Evolutionary conservation across 2,113 vertebrate genomes (phyloP).

Genomic region (Tenrec ecaudatus): DNA sequence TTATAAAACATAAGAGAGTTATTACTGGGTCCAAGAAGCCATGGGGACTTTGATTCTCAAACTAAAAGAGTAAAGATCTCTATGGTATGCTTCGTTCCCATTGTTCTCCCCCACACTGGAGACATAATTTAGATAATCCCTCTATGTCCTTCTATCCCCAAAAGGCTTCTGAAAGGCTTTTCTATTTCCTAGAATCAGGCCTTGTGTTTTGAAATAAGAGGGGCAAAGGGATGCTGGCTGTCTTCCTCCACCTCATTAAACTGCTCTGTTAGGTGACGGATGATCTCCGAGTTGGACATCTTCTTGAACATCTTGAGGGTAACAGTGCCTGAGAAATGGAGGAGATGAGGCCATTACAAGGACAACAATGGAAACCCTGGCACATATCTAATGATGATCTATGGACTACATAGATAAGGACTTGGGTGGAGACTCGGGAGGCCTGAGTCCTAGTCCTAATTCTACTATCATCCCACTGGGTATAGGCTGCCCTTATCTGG

Average conservation of each 20-base stretch:
- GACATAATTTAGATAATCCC: background rate
- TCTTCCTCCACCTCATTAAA: conserved; percentile 91
- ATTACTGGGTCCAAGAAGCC: conserved; percentile 15
- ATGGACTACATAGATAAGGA: background rate
- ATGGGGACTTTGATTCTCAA: background rate
- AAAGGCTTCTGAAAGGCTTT: conserved; percentile 51
- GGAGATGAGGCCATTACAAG: conserved; percentile 6
- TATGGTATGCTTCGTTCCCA: conserved; percentile 10
- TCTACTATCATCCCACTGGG: background rate
- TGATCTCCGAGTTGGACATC: conserved; percentile 93
- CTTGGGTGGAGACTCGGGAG: conserved; percentile 34
- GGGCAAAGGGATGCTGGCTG: background rate
- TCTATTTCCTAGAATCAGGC: conserved; percentile 42
- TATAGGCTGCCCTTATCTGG: background rate
- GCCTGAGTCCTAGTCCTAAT: conserved; percentile 2
- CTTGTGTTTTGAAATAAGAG: conserved; percentile 48
- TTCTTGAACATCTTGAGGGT: conserved; percentile 89
- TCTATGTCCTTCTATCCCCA: background rate
- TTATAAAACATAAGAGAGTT: conserved; percentile 21
- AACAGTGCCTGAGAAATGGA: conserved; percentile 87
- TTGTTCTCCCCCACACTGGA: conserved; percentile 28
- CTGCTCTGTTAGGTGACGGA: conserved; percentile 90
- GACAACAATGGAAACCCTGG: conserved; percentile 15
- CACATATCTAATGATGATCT: conserved; percentile 33
- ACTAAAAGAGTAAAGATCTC: background rate